Evolutionary conservation across 2,888 invertebrate genomes (phyloP), one percentile per base, ranked within the genome.

Genomic region (Diarsia dahlii): DNA sequence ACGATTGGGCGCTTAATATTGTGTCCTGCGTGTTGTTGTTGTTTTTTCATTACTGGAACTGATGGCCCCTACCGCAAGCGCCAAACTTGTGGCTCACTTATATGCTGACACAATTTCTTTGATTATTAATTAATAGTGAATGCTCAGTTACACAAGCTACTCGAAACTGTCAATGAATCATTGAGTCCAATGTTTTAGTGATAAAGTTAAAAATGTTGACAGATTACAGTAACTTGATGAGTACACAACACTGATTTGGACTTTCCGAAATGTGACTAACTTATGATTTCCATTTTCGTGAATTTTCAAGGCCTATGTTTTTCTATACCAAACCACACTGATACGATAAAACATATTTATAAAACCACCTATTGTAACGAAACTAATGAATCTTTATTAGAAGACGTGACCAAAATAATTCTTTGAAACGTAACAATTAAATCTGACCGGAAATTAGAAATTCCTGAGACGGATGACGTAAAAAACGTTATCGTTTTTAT

Each of bases 391-490:
- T 60, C 52, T 68, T 76, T 77, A 67, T 68, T 66, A 75, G 74
- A 77, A 62, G 15, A 74, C 58, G 76, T 74, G 72, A 82, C 79
- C 81, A 82, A 58, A 79, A 75, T 82, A 64, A 69, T 91, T 91
- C 90, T 88, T 58, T 89, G 91, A 91, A 92, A 81, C 71, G 78
- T 84, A 85, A 89, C 86, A 88, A 89, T 89, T 83, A 87, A 88
- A 86, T 84, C 80, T 81, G 86, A 85, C 94, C 94, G 94, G 95
- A 95, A 93, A 95, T 95, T 95, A 93, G 90, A 94, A 91, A 95
- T 94, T 93, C 94, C 90, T 91, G 81, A 82, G 85, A 78, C 84
- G 89, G 77, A 76, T 82, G 82, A 78, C 67, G 81, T 85, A 87
- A 89, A 89, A 91, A 89, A 84, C 80, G 73, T 76, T 69, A 74